Evolutionary conservation across 2,888 invertebrate genomes (phyloP).

Genomic region (Calameuta pallipes): DNA sequence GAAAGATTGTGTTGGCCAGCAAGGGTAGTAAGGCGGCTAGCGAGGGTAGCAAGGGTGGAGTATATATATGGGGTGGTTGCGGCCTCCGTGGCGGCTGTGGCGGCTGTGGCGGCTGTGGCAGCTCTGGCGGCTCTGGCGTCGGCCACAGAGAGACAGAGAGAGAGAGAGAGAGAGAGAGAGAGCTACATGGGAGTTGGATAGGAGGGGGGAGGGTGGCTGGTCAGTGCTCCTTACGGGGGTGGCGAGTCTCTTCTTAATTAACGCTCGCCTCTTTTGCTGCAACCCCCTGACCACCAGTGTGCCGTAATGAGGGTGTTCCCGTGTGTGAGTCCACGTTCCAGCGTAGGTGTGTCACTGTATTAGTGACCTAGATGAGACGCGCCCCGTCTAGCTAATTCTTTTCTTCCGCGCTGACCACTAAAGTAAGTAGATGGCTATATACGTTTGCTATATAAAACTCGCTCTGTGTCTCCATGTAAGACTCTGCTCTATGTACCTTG

Average conservation of each 20-base stretch:
- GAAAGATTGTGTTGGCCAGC: constrained; percentile 14
- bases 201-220: constrained; percentile 41
- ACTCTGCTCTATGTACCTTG: too few species aligned
- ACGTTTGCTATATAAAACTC: constrained; percentile 23
- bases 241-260: constrained; percentile 66
- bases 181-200: constrained; percentile 14
- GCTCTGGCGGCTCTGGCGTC: constrained; percentile 30
- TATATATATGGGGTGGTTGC: constrained; percentile 43
- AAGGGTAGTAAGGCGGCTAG: constrained; percentile 13
- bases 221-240: constrained; percentile 65
- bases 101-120: constrained; percentile 29
- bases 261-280: constrained; percentile 64
- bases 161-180: constrained; percentile 25
- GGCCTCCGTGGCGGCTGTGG: constrained; percentile 39
- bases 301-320: constrained; percentile 61
- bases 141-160: constrained; percentile 26
- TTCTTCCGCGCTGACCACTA: constrained; percentile 63
- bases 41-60: constrained; percentile 26
- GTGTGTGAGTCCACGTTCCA: constrained; percentile 37
- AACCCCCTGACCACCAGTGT: constrained; percentile 56
- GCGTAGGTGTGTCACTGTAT: constrained; percentile 36
- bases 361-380: constrained; percentile 64
- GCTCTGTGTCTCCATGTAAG: too few species aligned
- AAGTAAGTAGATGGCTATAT: constrained; percentile 63
- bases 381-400: constrained; percentile 65